Evolutionary conservation across 2,113 vertebrate species (phyloP).

Genomic region (Etia nguti): DNA sequence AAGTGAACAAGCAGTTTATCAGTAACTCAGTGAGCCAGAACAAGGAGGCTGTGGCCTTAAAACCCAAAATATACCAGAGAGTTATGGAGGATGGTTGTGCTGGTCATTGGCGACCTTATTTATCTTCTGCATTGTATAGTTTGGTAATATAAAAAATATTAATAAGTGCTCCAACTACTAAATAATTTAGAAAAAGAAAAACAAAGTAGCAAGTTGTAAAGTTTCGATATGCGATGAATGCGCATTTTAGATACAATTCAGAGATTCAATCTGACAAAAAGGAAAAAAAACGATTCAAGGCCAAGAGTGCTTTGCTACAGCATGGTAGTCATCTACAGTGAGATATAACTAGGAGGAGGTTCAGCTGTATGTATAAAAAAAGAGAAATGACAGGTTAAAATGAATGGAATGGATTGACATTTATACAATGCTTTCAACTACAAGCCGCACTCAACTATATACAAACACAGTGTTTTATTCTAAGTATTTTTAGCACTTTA

Average conservation of each 20-base stretch:
- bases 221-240: not conserved
- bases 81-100: not conserved
- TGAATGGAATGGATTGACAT: not conserved
- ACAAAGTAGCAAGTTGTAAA: not conserved
- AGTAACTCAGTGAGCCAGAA: not conserved
- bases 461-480: not conserved
- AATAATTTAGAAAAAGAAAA: not conserved
- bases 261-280: not conserved
- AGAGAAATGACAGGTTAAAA: not conserved
- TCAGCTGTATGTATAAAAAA: not conserved
- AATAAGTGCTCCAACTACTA: not conserved
- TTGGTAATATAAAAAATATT: not conserved
- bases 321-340: not conserved
- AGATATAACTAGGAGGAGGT: not conserved
- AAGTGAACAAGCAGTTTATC: not conserved
- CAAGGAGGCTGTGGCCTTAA: not conserved
- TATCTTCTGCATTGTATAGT: not conserved
- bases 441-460: not conserved
- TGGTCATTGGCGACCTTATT: not conserved
- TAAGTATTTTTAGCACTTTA: not conserved
- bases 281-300: not conserved
- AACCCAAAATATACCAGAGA: not conserved
- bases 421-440: not conserved
- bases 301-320: not conserved
- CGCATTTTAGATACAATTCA: not conserved